A percentile compares a stretch with the other conserved stretches of the same genome.
phyloP scores from a whole-genome alignment of 2,113 vertebrate genomes.

The Erythrocercus mccallii region DNA sequence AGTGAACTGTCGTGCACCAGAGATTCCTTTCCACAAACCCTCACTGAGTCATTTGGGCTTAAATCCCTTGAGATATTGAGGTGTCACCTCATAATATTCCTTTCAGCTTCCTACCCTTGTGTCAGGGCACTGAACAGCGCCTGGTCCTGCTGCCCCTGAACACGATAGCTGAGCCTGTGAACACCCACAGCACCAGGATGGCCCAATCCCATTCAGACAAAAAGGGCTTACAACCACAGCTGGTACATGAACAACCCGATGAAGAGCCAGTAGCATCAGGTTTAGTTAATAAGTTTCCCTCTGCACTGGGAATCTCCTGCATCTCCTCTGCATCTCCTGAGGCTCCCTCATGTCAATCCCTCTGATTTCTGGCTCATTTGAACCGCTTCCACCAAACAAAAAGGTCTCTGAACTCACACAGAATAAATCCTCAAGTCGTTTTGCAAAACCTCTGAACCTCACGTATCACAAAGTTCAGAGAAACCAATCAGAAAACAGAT shows the following conservation, averaged over 20 bases:
- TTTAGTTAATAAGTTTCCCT: neutral
- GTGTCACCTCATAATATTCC: neutral
- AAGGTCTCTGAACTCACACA: neutral
- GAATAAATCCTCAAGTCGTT: neutral
- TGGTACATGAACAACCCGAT: neutral
- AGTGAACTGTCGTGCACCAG: neutral
- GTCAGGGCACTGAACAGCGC: neutral
- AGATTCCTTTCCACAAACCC: neutral
- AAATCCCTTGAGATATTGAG: neutral
- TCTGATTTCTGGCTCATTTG: neutral
- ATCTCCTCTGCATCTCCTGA: neutral
- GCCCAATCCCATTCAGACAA: neutral
- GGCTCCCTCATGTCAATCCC: neutral
- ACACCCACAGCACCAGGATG: neutral
- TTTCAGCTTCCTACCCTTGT: neutral
- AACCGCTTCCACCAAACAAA: neutral
- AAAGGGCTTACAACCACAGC: neutral
- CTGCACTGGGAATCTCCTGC: neutral
- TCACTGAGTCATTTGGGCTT: neutral
- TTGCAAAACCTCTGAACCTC: neutral
- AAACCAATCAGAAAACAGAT: neutral
- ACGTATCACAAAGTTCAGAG: neutral
- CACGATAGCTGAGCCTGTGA: neutral
- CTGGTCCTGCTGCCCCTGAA: neutral
- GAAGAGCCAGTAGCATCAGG: neutral